Conservation (phyloP, 30 jellyfish, hydroid and myxozoan species). For the Cassiopea andromeda region DNA sequence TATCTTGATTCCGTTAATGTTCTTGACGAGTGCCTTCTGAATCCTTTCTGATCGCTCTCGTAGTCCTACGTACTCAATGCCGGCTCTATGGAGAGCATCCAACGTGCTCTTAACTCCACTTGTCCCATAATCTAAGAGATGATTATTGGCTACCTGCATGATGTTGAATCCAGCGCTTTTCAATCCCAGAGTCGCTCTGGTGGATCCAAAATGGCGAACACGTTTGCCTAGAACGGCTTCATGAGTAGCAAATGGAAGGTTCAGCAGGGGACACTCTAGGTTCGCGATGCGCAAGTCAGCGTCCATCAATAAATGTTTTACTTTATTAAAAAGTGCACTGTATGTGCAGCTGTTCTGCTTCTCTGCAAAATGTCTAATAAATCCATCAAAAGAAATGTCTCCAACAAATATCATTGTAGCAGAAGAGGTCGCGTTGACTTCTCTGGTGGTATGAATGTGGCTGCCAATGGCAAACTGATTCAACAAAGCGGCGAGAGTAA, state of each 20-base stretch:
- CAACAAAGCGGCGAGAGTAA: too few species aligned
- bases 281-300: slow-evolving; percentile 77
- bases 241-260: background rate
- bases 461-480: background rate
- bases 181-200: slow-evolving; percentile 57
- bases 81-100: slow-evolving; percentile 33
- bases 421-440: background rate
- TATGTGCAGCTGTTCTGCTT: slow-evolving; percentile 56
- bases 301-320: slow-evolving; percentile 15
- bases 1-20: slow-evolving; percentile 57
- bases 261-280: slow-evolving; percentile 51
- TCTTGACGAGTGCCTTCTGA: slow-evolving; percentile 79
- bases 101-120: slow-evolving; percentile 56
- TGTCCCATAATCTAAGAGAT: slow-evolving; percentile 73
- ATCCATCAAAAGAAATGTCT: slow-evolving; percentile 67
- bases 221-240: slow-evolving; percentile 5
- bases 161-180: slow-evolving; percentile 81
- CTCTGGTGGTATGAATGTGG: background rate
- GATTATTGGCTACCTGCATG: slow-evolving; percentile 78
- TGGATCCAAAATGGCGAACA: slow-evolving; percentile 58
- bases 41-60: slow-evolving; percentile 9
- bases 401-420: slow-evolving; percentile 69
- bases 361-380: slow-evolving; percentile 63
- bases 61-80: slow-evolving; percentile 73
- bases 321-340: slow-evolving; percentile 22